Conservation (phyloP, 2,113 vertebrate genomes). For the Rhagologus leucostigma region DNA sequence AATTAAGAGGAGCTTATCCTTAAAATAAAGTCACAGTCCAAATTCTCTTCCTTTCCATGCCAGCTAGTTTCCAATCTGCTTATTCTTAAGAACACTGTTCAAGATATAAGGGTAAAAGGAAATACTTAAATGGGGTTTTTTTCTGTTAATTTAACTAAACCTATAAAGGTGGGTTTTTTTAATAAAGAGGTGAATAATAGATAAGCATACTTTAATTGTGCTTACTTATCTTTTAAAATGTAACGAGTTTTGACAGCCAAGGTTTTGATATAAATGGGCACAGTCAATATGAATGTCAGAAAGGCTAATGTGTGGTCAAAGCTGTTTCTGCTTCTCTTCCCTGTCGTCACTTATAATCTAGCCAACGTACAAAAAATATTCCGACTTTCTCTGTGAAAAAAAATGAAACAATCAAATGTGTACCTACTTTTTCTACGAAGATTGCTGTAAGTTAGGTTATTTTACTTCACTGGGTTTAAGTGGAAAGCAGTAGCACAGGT, state of each 20-base stretch:
- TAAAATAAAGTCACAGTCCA: constrained; percentile 84
- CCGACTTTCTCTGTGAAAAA: background rate
- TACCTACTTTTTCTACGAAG: background rate
- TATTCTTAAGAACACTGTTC: constrained; percentile 35
- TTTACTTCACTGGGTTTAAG: background rate
- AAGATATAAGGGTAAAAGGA: constrained; percentile 32
- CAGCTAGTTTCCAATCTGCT: constrained; percentile 18
- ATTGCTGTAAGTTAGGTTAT: background rate
- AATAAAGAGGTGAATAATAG: background rate
- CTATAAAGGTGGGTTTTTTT: background rate
- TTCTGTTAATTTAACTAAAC: constrained; percentile 8
- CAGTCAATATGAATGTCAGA: constrained; percentile 65
- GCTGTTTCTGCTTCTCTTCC: background rate
- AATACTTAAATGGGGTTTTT: background rate
- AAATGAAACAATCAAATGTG: rapidly evolving
- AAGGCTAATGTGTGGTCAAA: background rate
- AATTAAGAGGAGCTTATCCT: constrained; percentile 52
- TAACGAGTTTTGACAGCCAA: constrained; percentile 15
- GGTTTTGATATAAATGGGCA: constrained; percentile 74
- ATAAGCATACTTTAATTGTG: background rate
- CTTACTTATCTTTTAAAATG: background rate
- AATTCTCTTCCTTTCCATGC: constrained; percentile 50
- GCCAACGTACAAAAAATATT: background rate
- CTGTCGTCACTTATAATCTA: background rate
- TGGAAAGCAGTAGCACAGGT: background rate